phyloP scores from a whole-genome alignment of 2,888 invertebrate genomes.

The Pycnomerus fuliginosus region DNA sequence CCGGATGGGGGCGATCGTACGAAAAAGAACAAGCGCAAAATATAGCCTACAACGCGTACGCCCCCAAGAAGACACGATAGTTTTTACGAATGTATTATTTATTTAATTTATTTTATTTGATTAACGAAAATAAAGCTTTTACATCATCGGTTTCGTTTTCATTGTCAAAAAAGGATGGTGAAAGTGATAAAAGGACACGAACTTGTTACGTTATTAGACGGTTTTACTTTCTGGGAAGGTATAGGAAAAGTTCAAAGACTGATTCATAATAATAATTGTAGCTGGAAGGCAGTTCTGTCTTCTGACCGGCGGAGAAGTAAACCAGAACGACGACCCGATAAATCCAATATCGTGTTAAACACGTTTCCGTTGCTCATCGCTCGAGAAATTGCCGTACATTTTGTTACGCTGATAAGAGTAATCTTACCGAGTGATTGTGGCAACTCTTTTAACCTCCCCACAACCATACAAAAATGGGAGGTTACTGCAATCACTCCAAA shows the following conservation, averaged over 20 bases:
- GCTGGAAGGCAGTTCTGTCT: neutral
- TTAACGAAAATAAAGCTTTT: conserved; percentile 1
- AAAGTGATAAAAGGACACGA: conserved; percentile 19
- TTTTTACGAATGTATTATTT: neutral
- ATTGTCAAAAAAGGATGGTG: conserved; percentile 10
- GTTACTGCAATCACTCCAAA: too few relatives aligned
- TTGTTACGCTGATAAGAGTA: conserved; percentile 10
- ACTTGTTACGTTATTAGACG: conserved; percentile 21
- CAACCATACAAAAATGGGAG: too few relatives aligned
- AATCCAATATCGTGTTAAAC: conserved; percentile 7
- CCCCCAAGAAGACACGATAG: conserved; percentile 40
- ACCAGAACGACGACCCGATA: conserved; percentile 33
- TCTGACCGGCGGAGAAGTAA: conserved; percentile 29
- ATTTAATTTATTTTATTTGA: conserved; percentile 23
- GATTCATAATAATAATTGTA: conserved; percentile 12
- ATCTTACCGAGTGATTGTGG: too few relatives aligned
- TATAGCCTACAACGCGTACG: conserved; percentile 59
- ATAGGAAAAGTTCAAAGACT: conserved; percentile 19
- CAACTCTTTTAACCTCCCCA: too few relatives aligned
- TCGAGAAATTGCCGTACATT: conserved; percentile 11
- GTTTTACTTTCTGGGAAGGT: conserved; percentile 28
- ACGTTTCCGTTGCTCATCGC: conserved; percentile 13
- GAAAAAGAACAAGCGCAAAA: conserved; percentile 55
- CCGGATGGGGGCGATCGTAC: conserved; percentile 73
- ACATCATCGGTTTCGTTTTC: conserved; percentile 8